Evolutionary conservation across 2,797 vertebrate species (phyloP), one percentile per base, ranked within the genome.

Genomic region (Scolopax bukidnonensis): DNA sequence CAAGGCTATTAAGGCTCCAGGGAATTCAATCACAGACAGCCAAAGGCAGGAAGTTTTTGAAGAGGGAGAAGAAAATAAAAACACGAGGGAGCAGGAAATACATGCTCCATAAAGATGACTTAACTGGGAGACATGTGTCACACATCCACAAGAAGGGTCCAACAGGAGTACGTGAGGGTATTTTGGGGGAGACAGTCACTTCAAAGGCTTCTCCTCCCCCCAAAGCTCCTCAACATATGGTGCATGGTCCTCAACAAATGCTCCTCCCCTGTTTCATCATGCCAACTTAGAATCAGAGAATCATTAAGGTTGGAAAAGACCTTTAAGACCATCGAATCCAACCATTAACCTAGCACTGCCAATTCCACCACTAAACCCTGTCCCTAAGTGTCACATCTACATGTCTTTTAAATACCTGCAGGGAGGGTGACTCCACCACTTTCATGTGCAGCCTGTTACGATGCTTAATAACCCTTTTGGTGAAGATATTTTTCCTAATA

Each of bases 41-140:
- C 67, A 94, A 84, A 90, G 77, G 50, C 93, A 95, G 92, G 83
- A 96, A 94, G 47, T 21, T 59, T 87, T 88, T 88, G 87, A 94
- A 78, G 87, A 68, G 47, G 53, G 56, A 91, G 50, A 80, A 75
- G 83, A 94, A 89, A 94, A 93, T 64, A 65, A 91, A 96, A 95
- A 89, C 65, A 84, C 0, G 0, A 71, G 56, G 61, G 63, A 92
- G 65, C 53, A 90, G 91, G 88, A 95, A 94, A 92, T 93, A 85
- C 0, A 15, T 80, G 91, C 53, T 94, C 73, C 47, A 65, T 94
- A 96, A 95, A 95, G 86, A 80, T 25, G 36, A 69, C 59, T 90
- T 81, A 61, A 82, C 28, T 24, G 5, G 36, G 59, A 91, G 84
- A 79, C 51, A 70, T 76, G 48, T 84, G 87, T 86, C 82, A 86